These are phyloP conservation scores for Epinotia bilunana DNA, from an alignment of 2,888 invertebrate genomes.

Conservation along the genomic window DNA sequence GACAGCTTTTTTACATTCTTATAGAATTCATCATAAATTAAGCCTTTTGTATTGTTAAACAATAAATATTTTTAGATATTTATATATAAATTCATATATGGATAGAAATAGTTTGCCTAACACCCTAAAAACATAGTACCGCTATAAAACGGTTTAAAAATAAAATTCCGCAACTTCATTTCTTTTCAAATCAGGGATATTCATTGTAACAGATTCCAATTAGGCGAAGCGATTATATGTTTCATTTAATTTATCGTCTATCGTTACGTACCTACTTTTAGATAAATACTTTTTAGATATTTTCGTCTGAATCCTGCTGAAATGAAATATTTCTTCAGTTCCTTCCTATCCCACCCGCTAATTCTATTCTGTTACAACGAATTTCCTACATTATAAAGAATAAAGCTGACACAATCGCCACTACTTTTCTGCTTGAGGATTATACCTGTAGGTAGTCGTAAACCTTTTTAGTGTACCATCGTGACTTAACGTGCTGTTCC, in stretches of 20 bases:
- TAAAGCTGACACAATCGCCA: slow-evolving; percentile 4
- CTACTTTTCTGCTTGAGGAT: background rate
- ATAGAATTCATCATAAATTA: background rate
- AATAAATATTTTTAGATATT: background rate
- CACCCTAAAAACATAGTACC: background rate
- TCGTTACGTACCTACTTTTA: no score
- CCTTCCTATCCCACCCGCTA: no score
- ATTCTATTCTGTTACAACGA: background rate
- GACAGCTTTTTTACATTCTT: no score
- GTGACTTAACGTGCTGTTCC: no score
- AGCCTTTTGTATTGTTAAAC: background rate
- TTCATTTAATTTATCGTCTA: no score
- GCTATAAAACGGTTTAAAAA: background rate
- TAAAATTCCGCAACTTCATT: slow-evolving; percentile 3
- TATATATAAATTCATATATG: background rate
- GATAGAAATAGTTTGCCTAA: background rate
- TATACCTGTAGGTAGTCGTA: background rate
- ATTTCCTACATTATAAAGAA: background rate
- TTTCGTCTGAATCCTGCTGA: no score
- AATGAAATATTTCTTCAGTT: no score
- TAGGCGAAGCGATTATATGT: background rate
- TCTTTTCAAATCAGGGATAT: background rate
- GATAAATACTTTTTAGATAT: no score
- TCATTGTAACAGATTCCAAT: background rate
- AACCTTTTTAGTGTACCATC: no score